These are phyloP conservation scores for Gymnoscelis rufifasciata DNA, from an alignment of 2,888 invertebrate genomes.

Conservation along the genomic window DNA sequence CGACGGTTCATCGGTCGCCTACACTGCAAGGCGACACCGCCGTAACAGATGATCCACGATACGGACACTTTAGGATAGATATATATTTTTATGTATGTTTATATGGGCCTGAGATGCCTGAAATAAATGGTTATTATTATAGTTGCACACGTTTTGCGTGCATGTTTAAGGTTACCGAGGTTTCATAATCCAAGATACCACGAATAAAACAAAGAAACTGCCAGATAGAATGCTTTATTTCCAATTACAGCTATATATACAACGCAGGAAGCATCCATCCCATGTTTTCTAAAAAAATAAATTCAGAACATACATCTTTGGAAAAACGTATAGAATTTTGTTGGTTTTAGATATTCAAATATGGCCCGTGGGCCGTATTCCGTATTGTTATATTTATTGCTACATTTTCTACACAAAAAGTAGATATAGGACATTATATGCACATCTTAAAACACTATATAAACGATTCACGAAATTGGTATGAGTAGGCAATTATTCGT, in stretches of 20 bases:
- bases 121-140: no score
- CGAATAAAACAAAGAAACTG: conserved; percentile 30
- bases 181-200: background rate
- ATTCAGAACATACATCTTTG: conserved; percentile 57
- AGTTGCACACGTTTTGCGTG: no score
- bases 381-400: conserved; percentile 24
- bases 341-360: conserved; percentile 26
- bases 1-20: no score
- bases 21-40: no score
- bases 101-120: no score
- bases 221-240: conserved; percentile 55
- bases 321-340: conserved; percentile 42
- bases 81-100: no score
- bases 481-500: no score
- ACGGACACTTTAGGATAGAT: no score
- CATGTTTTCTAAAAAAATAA: conserved; percentile 52
- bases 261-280: conserved; percentile 42
- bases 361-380: conserved; percentile 13
- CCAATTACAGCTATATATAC: conserved; percentile 52
- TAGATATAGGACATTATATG: background rate
- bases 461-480: no score
- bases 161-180: background rate
- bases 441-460: background rate
- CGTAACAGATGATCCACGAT: no score
- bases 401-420: conserved; percentile 12